phyloP scores from a whole-genome alignment of 1,140 invertebrate genomes.

The Drosophila elegans region DNA sequence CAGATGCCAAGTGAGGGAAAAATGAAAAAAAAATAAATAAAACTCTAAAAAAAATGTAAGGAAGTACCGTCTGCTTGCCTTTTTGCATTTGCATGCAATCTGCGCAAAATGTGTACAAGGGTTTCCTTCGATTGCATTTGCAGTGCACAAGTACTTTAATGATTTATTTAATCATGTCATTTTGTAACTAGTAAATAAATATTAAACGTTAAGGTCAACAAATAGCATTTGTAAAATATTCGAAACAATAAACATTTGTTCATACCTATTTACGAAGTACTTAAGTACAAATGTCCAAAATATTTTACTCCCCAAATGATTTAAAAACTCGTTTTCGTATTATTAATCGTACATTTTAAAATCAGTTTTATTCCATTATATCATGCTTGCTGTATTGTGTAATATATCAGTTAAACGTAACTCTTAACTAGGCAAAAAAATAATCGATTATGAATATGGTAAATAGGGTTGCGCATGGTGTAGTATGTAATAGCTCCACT shows the following conservation, averaged over 20 bases:
- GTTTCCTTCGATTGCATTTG: neutral
- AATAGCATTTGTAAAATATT: too few species aligned
- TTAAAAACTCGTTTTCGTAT: neutral
- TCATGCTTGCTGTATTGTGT: constrained; percentile 46
- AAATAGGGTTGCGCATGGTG: constrained; percentile 1
- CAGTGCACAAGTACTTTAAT: too few species aligned
- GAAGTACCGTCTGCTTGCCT: constrained; percentile 16
- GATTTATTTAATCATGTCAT: too few species aligned
- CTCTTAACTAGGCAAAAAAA: constrained; percentile 50
- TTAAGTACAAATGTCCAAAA: too few species aligned
- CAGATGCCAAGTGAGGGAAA: constrained; percentile 39
- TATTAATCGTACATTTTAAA: constrained; percentile 18
- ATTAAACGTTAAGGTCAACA: too few species aligned
- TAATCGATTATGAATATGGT: constrained; percentile 10
- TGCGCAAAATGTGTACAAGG: neutral
- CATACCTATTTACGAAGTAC: too few species aligned
- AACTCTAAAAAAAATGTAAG: neutral
- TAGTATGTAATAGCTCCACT: constrained; percentile 18
- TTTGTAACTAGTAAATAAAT: too few species aligned
- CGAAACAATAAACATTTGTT: too few species aligned
- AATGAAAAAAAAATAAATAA: neutral
- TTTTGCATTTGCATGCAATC: constrained; percentile 14
- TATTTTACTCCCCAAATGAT: neutral
- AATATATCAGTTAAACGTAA: constrained; percentile 57
- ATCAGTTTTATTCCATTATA: constrained; percentile 28